Evolutionary conservation across 2,113 vertebrate species (phyloP), one percentile per base, ranked within the genome.

Genomic region (Bufo bufo): DNA sequence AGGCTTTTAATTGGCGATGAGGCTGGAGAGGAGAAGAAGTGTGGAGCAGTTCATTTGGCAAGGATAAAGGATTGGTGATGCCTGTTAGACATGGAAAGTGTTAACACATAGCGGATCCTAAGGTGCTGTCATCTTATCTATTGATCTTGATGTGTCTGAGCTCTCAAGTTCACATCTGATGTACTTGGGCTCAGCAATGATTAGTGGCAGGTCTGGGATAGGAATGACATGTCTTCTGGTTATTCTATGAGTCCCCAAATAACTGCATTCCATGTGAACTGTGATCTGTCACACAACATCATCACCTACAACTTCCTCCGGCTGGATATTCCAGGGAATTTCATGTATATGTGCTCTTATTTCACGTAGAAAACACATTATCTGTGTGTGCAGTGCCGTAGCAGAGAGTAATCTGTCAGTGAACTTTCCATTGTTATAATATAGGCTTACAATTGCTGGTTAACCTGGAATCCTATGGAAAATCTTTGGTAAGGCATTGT

Each of bases 201-300:
- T 87, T 82, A 74, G 65, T 84, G 87, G 47, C 87, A 84, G 71
- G 78, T 19, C 82, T 63, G 86, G 75, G 43, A 79, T 66, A 33
- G 85, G 43, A 79, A 81, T 13, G 74, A 50, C 49, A 79, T 78
- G 72, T 50, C 74, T 65, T 66, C 85, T 33, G 74, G 54, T 78
- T 59, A 77, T 58, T 85, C 17, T 50, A 77, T 50, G 50, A 59
- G 66, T 77, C 85, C 85, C 84, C 74, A 86, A 77, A 86, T 86
- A 86, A 86, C 74, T 20, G 85, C 33, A 79, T 87, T 80, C 56
- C 65, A 45, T 87, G 63, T 66, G 66, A 66, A 79, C 85, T 54
- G 45, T 54, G 20, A 80, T 81, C 63, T 87, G 66, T 65, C 63
- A 71, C 85, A 79, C 17, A 66, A 79, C 17, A 66, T 86, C 75